A percentile compares a stretch with the other conserved stretches of the same genome.
Conservation (phyloP, 1,140 invertebrate genomes). For the Uloborus diversus region DNA sequence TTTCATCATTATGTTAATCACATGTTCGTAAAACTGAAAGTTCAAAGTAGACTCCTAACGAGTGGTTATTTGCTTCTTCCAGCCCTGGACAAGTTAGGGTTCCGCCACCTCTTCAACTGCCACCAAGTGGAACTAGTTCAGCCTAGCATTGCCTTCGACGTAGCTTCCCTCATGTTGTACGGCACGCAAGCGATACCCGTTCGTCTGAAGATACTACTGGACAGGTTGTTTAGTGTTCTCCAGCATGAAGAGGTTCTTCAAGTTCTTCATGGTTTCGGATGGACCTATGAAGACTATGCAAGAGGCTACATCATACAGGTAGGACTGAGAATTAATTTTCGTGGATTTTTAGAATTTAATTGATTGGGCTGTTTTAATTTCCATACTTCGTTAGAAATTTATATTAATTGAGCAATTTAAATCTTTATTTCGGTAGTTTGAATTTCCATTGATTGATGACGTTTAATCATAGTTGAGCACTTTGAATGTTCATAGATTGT, state of each 20-base stretch:
- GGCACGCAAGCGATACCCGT: conserved; percentile 85
- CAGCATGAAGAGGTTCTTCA: conserved; percentile 81
- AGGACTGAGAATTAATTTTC: too few species aligned
- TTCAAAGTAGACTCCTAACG: too few species aligned
- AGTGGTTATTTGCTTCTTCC: neutral
- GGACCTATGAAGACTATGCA: conserved; percentile 85
- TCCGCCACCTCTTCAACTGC: conserved; percentile 47
- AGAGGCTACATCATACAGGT: conserved; percentile 87
- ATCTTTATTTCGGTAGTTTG: too few species aligned
- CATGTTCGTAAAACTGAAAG: too few species aligned
- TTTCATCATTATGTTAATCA: too few species aligned
- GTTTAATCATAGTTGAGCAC: too few species aligned
- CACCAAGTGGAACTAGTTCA: conserved; percentile 53
- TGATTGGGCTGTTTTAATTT: too few species aligned
- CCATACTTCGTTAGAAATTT: too few species aligned
- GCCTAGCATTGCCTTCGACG: conserved; percentile 75
- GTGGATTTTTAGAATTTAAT: too few species aligned
- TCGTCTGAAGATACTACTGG: conserved; percentile 82
- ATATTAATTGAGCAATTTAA: too few species aligned
- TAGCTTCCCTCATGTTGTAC: conserved; percentile 84
- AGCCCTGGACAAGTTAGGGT: conserved; percentile 53
- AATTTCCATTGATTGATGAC: too few species aligned
- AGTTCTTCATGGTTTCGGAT: conserved; percentile 84
- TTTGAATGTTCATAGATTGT: too few species aligned
- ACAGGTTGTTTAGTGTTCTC: conserved; percentile 81